Percentiles rank a stretch among this genome's conserved stretches.
These are phyloP conservation scores for Nomada fabriciana DNA, from an alignment of 2,888 invertebrate genomes.

Conservation along the genomic window DNA sequence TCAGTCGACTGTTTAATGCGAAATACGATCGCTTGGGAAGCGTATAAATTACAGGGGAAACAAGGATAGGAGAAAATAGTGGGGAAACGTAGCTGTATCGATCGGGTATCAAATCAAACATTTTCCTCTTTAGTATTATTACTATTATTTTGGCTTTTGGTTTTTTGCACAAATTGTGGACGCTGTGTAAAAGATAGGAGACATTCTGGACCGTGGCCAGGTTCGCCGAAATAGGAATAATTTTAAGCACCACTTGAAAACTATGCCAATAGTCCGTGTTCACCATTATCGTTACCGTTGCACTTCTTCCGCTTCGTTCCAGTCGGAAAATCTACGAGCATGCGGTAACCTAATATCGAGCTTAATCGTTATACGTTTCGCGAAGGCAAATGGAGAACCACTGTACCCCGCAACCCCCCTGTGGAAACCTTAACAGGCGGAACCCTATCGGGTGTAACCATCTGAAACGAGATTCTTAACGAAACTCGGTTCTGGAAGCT, in stretches of 20 bases:
- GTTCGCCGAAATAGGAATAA: conserved; percentile 63
- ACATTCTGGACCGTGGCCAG: conserved; percentile 62
- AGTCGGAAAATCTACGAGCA: conserved; percentile 33
- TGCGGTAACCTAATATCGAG: conserved; percentile 49
- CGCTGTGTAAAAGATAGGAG: conserved; percentile 11
- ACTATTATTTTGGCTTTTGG: conserved; percentile 1
- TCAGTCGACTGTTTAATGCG: conserved; percentile 33
- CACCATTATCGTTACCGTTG: conserved; percentile 69
- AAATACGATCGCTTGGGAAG: conserved; percentile 36
- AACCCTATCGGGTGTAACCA: conserved; percentile 17
- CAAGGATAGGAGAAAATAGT: not conserved
- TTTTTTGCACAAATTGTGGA: conserved; percentile 4
- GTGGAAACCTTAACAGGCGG: conserved; percentile 27
- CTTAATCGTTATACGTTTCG: conserved; percentile 46
- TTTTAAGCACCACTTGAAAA: conserved; percentile 68
- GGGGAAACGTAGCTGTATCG: conserved; percentile 14
- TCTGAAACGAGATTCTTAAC: conserved; percentile 22
- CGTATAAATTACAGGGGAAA: conserved; percentile 39
- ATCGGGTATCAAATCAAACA: conserved; percentile 37
- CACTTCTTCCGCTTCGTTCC: conserved; percentile 60
- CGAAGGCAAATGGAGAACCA: conserved; percentile 17
- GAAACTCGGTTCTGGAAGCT: not conserved
- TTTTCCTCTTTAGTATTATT: not conserved
- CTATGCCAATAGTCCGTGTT: conserved; percentile 72
- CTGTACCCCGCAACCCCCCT: not conserved